Evolutionary conservation across 2,797 vertebrate species (phyloP).

Genomic region (Ctenosaura bakeri): DNA sequence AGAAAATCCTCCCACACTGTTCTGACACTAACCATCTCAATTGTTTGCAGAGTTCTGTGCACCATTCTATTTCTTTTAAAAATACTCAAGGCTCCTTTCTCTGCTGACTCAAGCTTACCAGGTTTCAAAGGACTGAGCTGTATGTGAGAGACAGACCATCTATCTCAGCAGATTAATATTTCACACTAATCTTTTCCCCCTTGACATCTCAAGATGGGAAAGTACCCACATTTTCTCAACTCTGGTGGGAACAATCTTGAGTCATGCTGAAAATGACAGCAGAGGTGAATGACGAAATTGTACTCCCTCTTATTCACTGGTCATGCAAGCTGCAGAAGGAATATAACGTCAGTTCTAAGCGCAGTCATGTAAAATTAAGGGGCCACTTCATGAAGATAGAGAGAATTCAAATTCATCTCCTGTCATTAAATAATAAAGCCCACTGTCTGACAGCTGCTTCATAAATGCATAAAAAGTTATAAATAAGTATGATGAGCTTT

Average conservation of each 20-base stretch:
- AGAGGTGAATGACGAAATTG: neutral
- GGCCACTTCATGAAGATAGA: conserved; percentile 7
- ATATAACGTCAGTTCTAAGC: neutral
- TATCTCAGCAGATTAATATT: neutral
- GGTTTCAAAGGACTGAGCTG: fast-evolving
- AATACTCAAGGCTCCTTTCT: neutral
- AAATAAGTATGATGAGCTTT: neutral
- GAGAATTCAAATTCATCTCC: fast-evolving
- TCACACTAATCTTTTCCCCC: neutral
- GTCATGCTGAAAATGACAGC: conserved; percentile 9
- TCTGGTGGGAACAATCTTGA: neutral
- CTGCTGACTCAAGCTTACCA: neutral
- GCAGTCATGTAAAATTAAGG: conserved; percentile 35
- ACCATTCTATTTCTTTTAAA: conserved; percentile 8
- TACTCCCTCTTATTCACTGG: conserved; percentile 11
- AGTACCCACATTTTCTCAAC: fast-evolving
- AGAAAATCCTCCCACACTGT: neutral
- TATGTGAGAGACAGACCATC: conserved; percentile 7
- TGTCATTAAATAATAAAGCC: conserved; percentile 34
- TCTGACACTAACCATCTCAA: neutral
- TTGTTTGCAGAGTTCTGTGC: neutral
- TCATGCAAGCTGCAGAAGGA: neutral
- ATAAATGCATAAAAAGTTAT: neutral
- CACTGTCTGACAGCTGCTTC: neutral
- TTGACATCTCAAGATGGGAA: conserved; percentile 6